Evolutionary conservation across 2,888 invertebrate species (phyloP).

Genomic region (Patella caerulea): DNA sequence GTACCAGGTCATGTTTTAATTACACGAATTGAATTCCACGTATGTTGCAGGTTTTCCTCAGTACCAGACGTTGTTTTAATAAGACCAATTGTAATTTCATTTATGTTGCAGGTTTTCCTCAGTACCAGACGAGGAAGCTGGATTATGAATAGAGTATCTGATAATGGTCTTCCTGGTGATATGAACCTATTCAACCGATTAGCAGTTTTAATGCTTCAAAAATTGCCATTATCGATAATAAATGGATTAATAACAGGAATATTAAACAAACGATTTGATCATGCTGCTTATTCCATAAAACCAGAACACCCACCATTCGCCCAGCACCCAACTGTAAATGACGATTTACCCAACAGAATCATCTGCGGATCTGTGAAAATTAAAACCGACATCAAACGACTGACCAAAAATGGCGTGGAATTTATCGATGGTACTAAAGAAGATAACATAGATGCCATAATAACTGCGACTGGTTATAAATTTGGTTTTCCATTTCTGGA

Average conservation of each 20-base stretch:
- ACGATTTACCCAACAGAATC: slow-evolving; percentile 70
- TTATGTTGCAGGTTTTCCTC: slow-evolving; percentile 66
- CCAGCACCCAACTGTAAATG: slow-evolving; percentile 69
- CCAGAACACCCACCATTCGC: slow-evolving; percentile 61
- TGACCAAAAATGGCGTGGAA: slow-evolving; percentile 60
- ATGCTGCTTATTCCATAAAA: slow-evolving; percentile 69
- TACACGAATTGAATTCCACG: too few species aligned
- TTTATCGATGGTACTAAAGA: slow-evolving; percentile 64
- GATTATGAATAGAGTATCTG: slow-evolving; percentile 68
- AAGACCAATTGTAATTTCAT: too few species aligned
- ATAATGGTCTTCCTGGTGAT: slow-evolving; percentile 60
- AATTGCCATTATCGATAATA: slow-evolving; percentile 32
- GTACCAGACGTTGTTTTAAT: too few species aligned
- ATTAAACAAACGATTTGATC: slow-evolving; percentile 67
- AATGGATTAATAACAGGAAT: slow-evolving; percentile 26
- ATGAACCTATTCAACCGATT: slow-evolving; percentile 41
- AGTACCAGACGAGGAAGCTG: slow-evolving; percentile 72
- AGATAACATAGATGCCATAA: slow-evolving; percentile 66
- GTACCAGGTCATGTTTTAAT: too few species aligned
- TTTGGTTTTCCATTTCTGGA: slow-evolving; percentile 72
- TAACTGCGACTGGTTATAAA: slow-evolving; percentile 70
- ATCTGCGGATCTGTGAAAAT: slow-evolving; percentile 67
- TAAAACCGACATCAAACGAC: slow-evolving; percentile 58
- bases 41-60: slow-evolving; percentile 61
- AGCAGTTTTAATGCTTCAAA: slow-evolving; percentile 16